A percentile compares a stretch with the other conserved stretches of the same genome.
Conservation (phyloP, 2,797 vertebrate genomes). For the Chromis chromis region DNA sequence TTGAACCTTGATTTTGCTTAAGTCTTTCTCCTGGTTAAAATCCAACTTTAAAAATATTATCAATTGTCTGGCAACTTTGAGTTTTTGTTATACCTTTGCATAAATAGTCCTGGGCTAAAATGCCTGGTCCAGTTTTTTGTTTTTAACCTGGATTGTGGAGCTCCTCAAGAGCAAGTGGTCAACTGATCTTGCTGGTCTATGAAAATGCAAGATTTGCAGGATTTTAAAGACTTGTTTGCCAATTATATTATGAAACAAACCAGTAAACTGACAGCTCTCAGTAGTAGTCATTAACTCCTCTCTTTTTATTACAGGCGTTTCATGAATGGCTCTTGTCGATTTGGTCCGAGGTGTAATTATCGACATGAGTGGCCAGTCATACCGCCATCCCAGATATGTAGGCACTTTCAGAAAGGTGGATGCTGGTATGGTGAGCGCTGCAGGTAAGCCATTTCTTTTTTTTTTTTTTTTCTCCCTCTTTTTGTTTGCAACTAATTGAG, state of each 20-base stretch:
- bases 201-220: too few relatives aligned
- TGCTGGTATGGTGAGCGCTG: constrained; percentile 88
- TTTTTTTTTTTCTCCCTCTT: too few relatives aligned
- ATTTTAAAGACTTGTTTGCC: too few relatives aligned
- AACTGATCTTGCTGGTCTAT: too few relatives aligned
- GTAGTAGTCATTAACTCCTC: neutral
- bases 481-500: neutral
- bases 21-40: too few relatives aligned
- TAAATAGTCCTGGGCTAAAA: neutral
- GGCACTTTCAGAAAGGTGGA: constrained; percentile 88
- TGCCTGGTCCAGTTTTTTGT: neutral
- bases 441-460: constrained; percentile 56
- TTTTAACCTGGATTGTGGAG: too few relatives aligned
- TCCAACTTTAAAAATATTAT: too few relatives aligned
- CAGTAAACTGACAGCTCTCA: neutral
- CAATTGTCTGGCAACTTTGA: too few relatives aligned
- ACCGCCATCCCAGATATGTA: constrained; percentile 81
- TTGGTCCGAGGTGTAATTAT: constrained; percentile 83
- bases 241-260: too few relatives aligned
- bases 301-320: constrained; percentile 80
- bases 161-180: too few relatives aligned
- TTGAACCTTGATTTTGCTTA: too few relatives aligned
- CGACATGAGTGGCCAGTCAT: constrained; percentile 76
- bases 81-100: too few relatives aligned
- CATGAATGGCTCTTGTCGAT: constrained; percentile 80